Percentiles rank a stretch among this genome's conserved stretches.
These are phyloP conservation scores for Nomada flava DNA, from an alignment of 2,888 invertebrate genomes.

Conservation along the genomic window DNA sequence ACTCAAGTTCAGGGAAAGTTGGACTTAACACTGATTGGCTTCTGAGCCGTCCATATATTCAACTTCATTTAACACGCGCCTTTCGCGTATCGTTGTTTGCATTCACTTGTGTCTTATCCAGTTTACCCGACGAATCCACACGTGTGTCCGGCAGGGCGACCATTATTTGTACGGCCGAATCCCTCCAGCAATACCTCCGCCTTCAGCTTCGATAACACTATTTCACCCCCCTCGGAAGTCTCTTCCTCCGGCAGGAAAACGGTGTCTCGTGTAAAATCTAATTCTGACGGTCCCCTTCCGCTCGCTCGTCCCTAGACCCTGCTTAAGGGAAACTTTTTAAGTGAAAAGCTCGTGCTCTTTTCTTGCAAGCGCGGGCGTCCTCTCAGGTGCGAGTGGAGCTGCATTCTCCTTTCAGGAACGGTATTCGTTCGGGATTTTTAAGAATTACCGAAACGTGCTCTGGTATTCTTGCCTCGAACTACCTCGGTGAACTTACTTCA, in stretches of 20 bases:
- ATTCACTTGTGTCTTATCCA: not conserved
- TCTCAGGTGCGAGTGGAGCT: constrained; percentile 46
- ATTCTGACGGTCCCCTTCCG: constrained; percentile 61
- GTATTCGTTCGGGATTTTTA: constrained; percentile 49
- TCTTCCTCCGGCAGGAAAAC: constrained; percentile 54
- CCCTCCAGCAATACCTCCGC: constrained; percentile 47
- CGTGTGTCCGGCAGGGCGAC: constrained; percentile 42
- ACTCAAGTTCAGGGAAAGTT: too few relatives aligned
- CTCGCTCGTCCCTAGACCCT: constrained; percentile 56
- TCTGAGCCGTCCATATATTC: not conserved
- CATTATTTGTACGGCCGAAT: constrained; percentile 56
- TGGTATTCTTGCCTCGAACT: constrained; percentile 33
- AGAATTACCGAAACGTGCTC: constrained; percentile 53
- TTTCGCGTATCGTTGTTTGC: constrained; percentile 14
- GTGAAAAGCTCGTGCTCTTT: constrained; percentile 69
- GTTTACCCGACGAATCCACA: constrained; percentile 42
- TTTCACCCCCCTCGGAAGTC: constrained; percentile 55
- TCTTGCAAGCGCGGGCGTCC: constrained; percentile 43
- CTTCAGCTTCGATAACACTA: constrained; percentile 63
- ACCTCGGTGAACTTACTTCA: constrained; percentile 6
- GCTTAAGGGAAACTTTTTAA: constrained; percentile 73
- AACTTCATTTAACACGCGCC: not conserved
- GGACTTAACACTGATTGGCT: not conserved
- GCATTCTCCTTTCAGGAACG: constrained; percentile 47
- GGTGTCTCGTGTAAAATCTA: constrained; percentile 71